Conservation (phyloP, 2,888 invertebrate species). For the Aproaerema taeniolella region DNA sequence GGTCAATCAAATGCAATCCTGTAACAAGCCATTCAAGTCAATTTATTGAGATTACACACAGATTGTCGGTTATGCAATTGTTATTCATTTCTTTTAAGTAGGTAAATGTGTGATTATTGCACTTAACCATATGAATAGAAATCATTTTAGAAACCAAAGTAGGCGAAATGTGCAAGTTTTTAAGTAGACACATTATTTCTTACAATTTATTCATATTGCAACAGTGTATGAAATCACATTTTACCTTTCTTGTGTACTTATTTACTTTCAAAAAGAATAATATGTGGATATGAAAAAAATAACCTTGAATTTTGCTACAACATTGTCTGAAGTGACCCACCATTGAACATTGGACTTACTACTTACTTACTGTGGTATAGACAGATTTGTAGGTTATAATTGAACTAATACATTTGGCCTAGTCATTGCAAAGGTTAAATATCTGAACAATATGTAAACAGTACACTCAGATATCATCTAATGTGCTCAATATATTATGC, state of each 20-base stretch:
- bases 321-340: slow-evolving; percentile 48
- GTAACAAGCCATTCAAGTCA: slow-evolving; percentile 2
- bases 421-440: slow-evolving; percentile 30
- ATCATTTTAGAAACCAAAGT: too few relatives aligned
- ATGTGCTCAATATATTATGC: slow-evolving; percentile 52
- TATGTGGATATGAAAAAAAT: too few relatives aligned
- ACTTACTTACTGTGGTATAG: too few relatives aligned
- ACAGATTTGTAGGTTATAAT: slow-evolving; percentile 12
- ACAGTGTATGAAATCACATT: too few relatives aligned
- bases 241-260: too few relatives aligned
- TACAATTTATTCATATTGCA: too few relatives aligned
- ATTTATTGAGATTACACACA: neutral
- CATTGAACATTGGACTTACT: slow-evolving; percentile 63
- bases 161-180: too few relatives aligned
- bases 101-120: too few relatives aligned
- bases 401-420: slow-evolving; percentile 24
- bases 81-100: too few relatives aligned
- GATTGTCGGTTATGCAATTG: slow-evolving; percentile 4
- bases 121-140: too few relatives aligned
- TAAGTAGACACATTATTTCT: too few relatives aligned
- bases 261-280: too few relatives aligned
- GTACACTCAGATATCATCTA: slow-evolving; percentile 34
- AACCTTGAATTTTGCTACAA: slow-evolving; percentile 50
- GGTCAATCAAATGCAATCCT: slow-evolving; percentile 1
- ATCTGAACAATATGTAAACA: slow-evolving; percentile 28